Base-by-base conservation (phyloP, 2,797 vertebrate species). In the Potorous gilbertii region DNA sequence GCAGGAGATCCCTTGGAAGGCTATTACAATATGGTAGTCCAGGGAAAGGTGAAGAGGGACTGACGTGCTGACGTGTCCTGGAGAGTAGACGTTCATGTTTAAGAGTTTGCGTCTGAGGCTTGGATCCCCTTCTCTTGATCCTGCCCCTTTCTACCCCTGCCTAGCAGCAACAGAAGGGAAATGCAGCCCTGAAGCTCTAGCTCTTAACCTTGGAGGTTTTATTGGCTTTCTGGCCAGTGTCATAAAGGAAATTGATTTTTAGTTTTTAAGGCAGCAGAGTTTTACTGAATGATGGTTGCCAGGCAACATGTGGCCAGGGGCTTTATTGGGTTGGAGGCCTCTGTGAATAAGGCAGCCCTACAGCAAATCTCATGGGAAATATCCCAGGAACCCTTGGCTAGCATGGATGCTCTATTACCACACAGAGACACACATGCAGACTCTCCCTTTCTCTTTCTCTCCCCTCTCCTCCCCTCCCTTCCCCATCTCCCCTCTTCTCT, bases 211-310 rank as follows among this genome's bases (percentile, higher is more conserved):
- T 91, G 31, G n/a, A 31, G 91, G 55, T 62, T 96, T 74, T 57
- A 87, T 57, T 6, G 54, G 28, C 55, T 6, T 92, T 62, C 92
- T 54, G 66, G 56, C 94, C 96, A 93, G 56, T 4, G 0, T 96
- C 97, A 93, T 50, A 92, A 96, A 96, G 97, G 96, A 97, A 97
- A 97, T 95, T 96, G 95, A 97, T 95, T 97, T 97, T 96, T 92
- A 96, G 92, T 93, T 96, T 94, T 97, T 94, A 95, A 97, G 94
- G 92, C 92, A 28, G 50, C 10, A 18, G 74, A 2, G 54, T 95
- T 93, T 95, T 96, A 93, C 92, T 92, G 94, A 95, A 97, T 95
- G 94, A 93, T 90, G 94, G 97, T 97, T 98, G 96, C 97, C 92
- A 81, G 95, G 96, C 96, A 97, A 96, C 97, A 62, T 46, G 87